Percentiles rank a stretch among this genome's conserved stretches.
These are phyloP conservation scores for Elephas maximus DNA, from an alignment of 2,113 vertebrate genomes.

Conservation along the genomic window DNA sequence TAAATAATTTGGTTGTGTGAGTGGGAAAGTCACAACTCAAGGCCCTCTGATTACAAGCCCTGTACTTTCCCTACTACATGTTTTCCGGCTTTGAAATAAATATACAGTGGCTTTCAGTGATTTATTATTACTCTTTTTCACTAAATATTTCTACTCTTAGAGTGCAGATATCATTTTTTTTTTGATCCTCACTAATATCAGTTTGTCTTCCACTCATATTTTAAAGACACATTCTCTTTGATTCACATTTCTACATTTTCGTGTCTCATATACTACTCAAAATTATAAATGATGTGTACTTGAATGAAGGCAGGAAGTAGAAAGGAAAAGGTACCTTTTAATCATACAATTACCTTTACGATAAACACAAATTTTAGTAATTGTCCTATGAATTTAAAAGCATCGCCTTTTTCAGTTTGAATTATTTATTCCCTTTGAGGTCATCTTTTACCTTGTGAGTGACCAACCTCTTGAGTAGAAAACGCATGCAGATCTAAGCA, in stretches of 20 bases:
- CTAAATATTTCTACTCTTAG: neutral
- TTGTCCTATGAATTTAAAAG: slow-evolving; percentile 61
- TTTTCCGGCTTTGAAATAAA: neutral
- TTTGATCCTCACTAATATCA: neutral
- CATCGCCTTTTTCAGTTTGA: neutral
- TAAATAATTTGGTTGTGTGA: no score
- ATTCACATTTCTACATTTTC: neutral
- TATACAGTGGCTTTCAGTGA: neutral
- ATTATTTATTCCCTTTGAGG: slow-evolving; percentile 45
- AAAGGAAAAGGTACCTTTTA: slow-evolving; percentile 52
- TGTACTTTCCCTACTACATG: fast-evolving
- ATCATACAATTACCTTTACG: slow-evolving; percentile 58
- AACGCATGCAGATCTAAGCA: neutral
- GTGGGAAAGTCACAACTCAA: no score
- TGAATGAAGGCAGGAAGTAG: neutral
- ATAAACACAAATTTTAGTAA: slow-evolving; percentile 37
- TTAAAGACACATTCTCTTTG: neutral
- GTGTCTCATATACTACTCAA: neutral
- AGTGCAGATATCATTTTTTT: neutral
- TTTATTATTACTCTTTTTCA: neutral
- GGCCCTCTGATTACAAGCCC: fast-evolving
- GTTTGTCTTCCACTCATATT: neutral
- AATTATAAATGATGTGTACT: neutral
- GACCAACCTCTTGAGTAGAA: neutral
- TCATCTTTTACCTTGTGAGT: slow-evolving; percentile 1